phyloP scores from a whole-genome alignment of 2,888 invertebrate species.

The Drosophila peninsularis region DNA sequence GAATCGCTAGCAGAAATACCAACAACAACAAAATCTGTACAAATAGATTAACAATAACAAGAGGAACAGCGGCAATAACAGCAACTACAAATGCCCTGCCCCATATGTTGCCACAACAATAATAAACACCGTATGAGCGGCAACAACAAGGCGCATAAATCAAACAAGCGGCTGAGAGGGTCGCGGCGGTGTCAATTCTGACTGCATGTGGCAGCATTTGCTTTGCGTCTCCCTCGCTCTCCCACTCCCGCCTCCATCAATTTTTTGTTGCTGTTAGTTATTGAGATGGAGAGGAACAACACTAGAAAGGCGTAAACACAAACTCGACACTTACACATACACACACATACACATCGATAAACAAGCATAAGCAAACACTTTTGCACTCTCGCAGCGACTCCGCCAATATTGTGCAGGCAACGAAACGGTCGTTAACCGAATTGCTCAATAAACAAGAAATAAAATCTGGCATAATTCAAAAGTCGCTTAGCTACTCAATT shows the following conservation, averaged over 20 bases:
- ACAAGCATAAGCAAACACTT: conserved; percentile 20
- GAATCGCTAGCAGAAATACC: conserved; percentile 32
- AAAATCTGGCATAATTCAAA: neutral
- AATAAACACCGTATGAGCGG: conserved; percentile 65
- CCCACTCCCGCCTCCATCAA: conserved; percentile 1
- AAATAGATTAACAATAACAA: conserved; percentile 75
- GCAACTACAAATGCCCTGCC: conserved; percentile 40
- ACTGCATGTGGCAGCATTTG: conserved; percentile 73
- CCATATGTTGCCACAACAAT: conserved; percentile 73
- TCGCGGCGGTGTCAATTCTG: conserved; percentile 7
- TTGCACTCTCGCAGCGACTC: neutral
- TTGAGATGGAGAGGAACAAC: conserved; percentile 53
- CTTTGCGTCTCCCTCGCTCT: conserved; percentile 8
- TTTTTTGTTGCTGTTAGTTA: conserved; percentile 46
- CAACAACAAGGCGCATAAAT: conserved; percentile 37
- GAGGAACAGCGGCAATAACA: conserved; percentile 65
- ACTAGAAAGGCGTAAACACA: conserved; percentile 58
- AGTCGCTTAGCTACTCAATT: neutral
- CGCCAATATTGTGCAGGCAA: conserved; percentile 30
- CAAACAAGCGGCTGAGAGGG: conserved; percentile 29
- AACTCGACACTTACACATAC: conserved; percentile 43
- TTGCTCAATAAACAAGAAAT: neutral
- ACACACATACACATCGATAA: conserved; percentile 17
- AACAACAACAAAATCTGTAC: conserved; percentile 52
- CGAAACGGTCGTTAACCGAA: conserved; percentile 25